Percentiles rank a stretch among this genome's conserved stretches.
Evolutionary conservation across 2,113 vertebrate species (phyloP).

Genomic region (Cyprinodon variegatus): DNA sequence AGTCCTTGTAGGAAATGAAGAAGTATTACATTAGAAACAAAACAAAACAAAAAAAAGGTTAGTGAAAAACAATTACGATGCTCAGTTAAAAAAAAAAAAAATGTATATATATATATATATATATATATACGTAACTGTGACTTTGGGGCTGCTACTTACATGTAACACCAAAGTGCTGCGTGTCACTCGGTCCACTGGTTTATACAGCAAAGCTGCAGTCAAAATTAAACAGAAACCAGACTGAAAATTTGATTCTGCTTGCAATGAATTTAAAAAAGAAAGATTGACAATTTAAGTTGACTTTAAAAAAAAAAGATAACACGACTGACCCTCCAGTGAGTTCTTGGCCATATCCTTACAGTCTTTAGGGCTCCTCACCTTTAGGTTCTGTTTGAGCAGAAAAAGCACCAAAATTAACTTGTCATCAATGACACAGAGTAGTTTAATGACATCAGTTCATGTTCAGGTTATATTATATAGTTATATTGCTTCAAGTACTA

Average conservation of each 20-base stretch:
- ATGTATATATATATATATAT: too few relatives aligned
- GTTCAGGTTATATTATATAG: conserved; percentile 14
- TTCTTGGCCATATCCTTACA: conserved; percentile 91
- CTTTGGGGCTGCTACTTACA: conserved; percentile 81
- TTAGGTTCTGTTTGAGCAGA: conserved; percentile 87
- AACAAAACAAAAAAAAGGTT: not conserved
- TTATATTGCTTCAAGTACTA: conserved; percentile 27
- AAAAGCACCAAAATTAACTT: not conserved
- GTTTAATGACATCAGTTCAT: conserved; percentile 7
- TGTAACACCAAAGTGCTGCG: conserved; percentile 96
- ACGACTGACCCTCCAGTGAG: conserved; percentile 92
- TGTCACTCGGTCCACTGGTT: conserved; percentile 97
- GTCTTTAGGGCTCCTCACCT: conserved; percentile 92
- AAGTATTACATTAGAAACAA: not conserved
- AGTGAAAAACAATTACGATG: not conserved
- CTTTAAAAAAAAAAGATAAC: not conserved
- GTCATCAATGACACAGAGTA: conserved; percentile 4
- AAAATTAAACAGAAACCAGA: conserved; percentile 6
- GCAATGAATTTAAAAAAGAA: not conserved
- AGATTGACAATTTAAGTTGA: not conserved
- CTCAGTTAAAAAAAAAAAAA: not conserved
- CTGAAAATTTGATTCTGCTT: not conserved
- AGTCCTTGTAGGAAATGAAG: conserved; percentile 78
- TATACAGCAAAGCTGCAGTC: conserved; percentile 89
- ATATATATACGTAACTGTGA: not conserved